Evolutionary conservation across 2,888 invertebrate genomes (phyloP).

Genomic region (Euzophera pinguis): DNA sequence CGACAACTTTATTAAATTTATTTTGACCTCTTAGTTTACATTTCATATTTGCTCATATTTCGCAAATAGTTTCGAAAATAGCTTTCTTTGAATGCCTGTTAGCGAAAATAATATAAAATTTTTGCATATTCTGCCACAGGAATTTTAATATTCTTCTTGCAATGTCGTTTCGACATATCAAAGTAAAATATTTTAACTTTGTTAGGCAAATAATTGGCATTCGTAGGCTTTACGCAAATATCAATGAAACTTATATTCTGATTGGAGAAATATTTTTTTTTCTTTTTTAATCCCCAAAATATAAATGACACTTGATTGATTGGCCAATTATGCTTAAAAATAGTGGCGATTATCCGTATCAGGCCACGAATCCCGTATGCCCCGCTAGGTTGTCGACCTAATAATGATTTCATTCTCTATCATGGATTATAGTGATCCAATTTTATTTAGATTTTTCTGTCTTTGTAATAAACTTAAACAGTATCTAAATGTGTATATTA

Average conservation of each 20-base stretch:
- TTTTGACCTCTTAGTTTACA: background rate
- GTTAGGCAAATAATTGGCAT: background rate
- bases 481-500: conserved; percentile 9
- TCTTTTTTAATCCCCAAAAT: no score
- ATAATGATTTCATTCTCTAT: no score
- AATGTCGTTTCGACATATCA: background rate
- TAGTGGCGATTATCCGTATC: no score
- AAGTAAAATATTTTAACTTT: background rate
- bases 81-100: background rate
- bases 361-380: no score
- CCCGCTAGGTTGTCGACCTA: no score
- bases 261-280: no score
- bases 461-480: conserved; percentile 3
- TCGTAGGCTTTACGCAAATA: background rate
- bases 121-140: background rate
- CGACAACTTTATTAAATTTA: background rate
- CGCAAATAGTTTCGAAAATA: background rate
- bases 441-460: background rate
- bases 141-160: background rate
- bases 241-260: background rate
- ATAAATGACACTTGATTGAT: no score
- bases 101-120: background rate
- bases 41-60: background rate
- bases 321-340: no score
- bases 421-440: background rate